Evolutionary conservation across 2,113 vertebrate species (phyloP).

Genomic region (Nibea albiflora): DNA sequence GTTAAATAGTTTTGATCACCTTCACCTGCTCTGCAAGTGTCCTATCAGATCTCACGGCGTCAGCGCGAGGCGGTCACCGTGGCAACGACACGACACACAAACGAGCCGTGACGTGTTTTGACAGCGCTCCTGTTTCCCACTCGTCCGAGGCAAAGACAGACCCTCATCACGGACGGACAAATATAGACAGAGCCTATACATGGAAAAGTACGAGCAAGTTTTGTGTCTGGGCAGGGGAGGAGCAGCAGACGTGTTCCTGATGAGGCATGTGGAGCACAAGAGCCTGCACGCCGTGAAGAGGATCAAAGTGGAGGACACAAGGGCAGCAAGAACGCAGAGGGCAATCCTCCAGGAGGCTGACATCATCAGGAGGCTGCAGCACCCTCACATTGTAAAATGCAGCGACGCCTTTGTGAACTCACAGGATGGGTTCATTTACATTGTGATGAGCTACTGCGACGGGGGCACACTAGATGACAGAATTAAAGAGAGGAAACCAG

Average conservation of each 20-base stretch:
- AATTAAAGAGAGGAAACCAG: conserved; percentile 72
- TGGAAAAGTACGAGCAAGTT: conserved; percentile 83
- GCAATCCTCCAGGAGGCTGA: conserved; percentile 83
- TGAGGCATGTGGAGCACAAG: conserved; percentile 77
- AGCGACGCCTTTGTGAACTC: conserved; percentile 77
- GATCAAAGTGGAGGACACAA: conserved; percentile 74
- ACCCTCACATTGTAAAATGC: conserved; percentile 85
- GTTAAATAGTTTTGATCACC: too few relatives aligned
- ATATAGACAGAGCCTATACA: background rate
- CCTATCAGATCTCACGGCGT: background rate
- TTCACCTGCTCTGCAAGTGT: too few relatives aligned
- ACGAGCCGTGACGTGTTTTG: background rate
- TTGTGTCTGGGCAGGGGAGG: conserved; percentile 82
- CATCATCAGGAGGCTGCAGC: conserved; percentile 80
- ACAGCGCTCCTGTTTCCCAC: background rate
- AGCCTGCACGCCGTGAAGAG: conserved; percentile 83
- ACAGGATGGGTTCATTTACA: conserved; percentile 78
- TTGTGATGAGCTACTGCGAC: conserved; percentile 87
- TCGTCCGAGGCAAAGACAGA: too few relatives aligned
- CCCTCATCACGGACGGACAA: background rate
- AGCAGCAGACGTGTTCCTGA: conserved; percentile 84
- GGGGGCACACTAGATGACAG: conserved; percentile 85
- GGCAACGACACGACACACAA: conserved; percentile 40
- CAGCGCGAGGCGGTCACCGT: background rate
- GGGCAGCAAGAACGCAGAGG: conserved; percentile 68